Conservation (phyloP, 2,888 invertebrate species). For the Aquatica leii region DNA sequence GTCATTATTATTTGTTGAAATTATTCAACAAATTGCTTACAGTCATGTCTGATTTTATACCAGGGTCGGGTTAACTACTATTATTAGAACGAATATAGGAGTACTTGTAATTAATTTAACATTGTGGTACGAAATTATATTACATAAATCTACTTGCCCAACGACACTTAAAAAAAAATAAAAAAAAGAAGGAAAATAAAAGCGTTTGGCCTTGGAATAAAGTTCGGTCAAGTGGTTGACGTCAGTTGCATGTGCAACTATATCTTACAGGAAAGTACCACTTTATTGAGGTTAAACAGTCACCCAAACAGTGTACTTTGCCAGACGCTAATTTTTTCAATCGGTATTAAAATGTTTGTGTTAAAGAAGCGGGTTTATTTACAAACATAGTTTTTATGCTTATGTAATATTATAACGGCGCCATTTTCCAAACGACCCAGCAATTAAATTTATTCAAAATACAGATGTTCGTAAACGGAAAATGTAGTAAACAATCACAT, state of each 20-base stretch:
- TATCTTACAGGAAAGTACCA: conserved; percentile 40
- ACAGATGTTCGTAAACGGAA: too few species aligned
- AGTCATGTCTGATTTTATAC: conserved; percentile 27
- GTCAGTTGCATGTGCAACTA: conserved; percentile 42
- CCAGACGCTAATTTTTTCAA: conserved; percentile 31
- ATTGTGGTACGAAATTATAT: neutral
- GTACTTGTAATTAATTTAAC: conserved; percentile 5
- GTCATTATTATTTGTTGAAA: conserved; percentile 29
- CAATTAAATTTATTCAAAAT: too few species aligned
- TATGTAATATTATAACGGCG: too few species aligned
- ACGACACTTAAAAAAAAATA: too few species aligned
- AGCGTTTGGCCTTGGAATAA: conserved; percentile 45
- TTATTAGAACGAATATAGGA: conserved; percentile 3
- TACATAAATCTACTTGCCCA: neutral
- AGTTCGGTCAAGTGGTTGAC: conserved; percentile 46
- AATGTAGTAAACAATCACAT: too few species aligned
- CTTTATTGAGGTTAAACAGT: conserved; percentile 41
- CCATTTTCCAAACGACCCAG: too few species aligned
- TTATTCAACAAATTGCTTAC: conserved; percentile 26
- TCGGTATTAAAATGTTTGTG: conserved; percentile 10
- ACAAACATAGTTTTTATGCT: too few species aligned
- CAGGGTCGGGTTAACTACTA: conserved; percentile 8
- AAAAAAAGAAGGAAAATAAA: too few species aligned
- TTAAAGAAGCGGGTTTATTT: neutral
- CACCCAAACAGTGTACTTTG: conserved; percentile 39